phyloP scores from a whole-genome alignment of 1,140 invertebrate species.

The Drosophila malerkotliana region DNA sequence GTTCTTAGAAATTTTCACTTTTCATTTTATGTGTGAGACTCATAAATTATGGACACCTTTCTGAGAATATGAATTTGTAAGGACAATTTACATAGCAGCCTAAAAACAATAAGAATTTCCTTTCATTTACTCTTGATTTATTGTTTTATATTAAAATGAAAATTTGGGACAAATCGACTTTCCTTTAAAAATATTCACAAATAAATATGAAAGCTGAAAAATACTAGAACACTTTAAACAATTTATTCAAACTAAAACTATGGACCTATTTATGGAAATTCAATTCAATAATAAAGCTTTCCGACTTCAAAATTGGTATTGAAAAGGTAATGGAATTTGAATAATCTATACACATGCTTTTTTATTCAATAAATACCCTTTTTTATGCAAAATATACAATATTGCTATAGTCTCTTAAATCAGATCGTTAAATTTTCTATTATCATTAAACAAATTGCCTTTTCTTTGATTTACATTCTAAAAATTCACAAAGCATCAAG shows the following conservation, averaged over 20 bases:
- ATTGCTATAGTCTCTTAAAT: constrained; percentile 15
- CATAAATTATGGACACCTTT: constrained; percentile 60
- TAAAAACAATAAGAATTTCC: background rate
- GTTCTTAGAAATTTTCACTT: constrained; percentile 56
- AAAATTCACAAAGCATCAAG: constrained; percentile 38
- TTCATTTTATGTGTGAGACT: constrained; percentile 46
- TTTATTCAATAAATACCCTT: constrained; percentile 19
- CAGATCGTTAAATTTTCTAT: constrained; percentile 13
- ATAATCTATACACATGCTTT: constrained; percentile 5
- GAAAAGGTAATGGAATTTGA: constrained; percentile 24
- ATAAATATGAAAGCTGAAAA: background rate
- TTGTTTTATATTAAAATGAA: constrained; percentile 3
- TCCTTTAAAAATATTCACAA: background rate
- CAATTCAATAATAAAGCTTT: background rate
- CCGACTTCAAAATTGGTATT: constrained; percentile 4
- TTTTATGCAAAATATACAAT: constrained; percentile 23
- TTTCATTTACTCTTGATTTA: constrained; percentile 25
- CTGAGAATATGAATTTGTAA: constrained; percentile 7
- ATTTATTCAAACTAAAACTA: background rate
- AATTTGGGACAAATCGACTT: background rate
- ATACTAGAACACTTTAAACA: background rate
- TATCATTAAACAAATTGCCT: constrained; percentile 41
- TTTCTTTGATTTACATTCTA: constrained; percentile 32
- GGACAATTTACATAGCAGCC: background rate
- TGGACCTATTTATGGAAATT: constrained; percentile 1